Evolutionary conservation across 2,113 vertebrate genomes (phyloP), one percentile per base, ranked within the genome.

Genomic region (Oncorhynchus clarkii): DNA sequence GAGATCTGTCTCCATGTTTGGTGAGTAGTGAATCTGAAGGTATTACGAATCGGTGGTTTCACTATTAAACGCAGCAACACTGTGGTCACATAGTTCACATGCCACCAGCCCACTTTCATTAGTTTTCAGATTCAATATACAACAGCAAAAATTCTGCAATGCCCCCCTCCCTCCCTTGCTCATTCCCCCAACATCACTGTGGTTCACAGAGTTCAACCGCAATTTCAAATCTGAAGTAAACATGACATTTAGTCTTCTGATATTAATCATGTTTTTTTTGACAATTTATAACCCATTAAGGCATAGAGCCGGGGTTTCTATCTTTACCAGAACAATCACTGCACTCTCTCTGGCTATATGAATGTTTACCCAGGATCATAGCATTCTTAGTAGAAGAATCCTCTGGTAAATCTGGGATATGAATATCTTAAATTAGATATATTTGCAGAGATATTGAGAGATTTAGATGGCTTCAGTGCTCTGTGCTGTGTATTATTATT

Each of bases 191-290:
- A 54, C n/a, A 62, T 62, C 18, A 57, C n/a, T 22, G n/a, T 24
- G 5, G n/a, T 22, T 62, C 59, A 62, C 12, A 62, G n/a, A 62
- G 59, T 24, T 62, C 59, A 62, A 22, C 59, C 7, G 1, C 59
- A n/a, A 62, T 62, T 62, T 62, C 18, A 62, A 62, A 62, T 62
- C 5, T 0, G 8, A 22, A 8, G 16, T 62, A 2, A n/a, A 22
- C n/a, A n/a, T 62, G 59, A 62, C 59, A 62, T 62, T 62, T 62
- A 62, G n/a, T n/a, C 59, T 24, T 62, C n/a, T 62, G 18, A 62
- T 62, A 62, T 62, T 62, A 62, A 62, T 62, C 51, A 54, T 54
- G 18, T 62, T 62, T 62, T 62, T n/a, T 62, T n/a, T 6, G 59
- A 62, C 5, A 24, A n/a, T 12, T 22, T 62, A 0, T 62, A 8